These are phyloP conservation scores for Cyclopterus lumpus DNA, from an alignment of 2,797 vertebrate species.

Conservation along the genomic window DNA sequence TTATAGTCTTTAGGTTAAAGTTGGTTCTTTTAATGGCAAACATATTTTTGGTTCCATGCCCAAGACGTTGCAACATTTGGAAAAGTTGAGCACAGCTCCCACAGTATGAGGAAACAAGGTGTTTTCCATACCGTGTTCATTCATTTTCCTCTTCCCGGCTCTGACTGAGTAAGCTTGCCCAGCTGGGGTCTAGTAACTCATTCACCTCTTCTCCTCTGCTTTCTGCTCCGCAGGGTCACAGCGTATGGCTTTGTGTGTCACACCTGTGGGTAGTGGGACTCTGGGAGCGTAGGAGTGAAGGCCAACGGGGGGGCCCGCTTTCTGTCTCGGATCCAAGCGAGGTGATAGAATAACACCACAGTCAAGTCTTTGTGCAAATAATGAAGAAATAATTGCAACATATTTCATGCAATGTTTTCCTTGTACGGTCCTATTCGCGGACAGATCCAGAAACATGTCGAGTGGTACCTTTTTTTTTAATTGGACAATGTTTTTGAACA, in stretches of 20 bases:
- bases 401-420: constrained; percentile 1
- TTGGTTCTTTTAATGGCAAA: constrained; percentile 31
- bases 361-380: constrained; percentile 56
- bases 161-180: constrained; percentile 43
- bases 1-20: constrained; percentile 10
- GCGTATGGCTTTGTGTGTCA: constrained; percentile 68
- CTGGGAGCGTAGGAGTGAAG: constrained; percentile 52
- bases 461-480: constrained; percentile 28
- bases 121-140: constrained; percentile 53
- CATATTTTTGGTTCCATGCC: constrained; percentile 30
- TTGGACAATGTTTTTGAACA: constrained; percentile 26
- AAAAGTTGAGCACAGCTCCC: constrained; percentile 48
- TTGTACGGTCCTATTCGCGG: neutral
- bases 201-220: constrained; percentile 46
- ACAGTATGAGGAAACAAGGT: constrained; percentile 20
- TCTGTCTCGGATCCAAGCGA: constrained; percentile 28
- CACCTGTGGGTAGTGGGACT: constrained; percentile 67
- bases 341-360: constrained; percentile 50
- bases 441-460: constrained; percentile 1
- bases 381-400: constrained; percentile 42
- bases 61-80: constrained; percentile 41
- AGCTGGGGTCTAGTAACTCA: constrained; percentile 59
- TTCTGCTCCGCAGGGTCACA: constrained; percentile 38
- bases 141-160: constrained; percentile 35
- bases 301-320: constrained; percentile 30